Base-by-base conservation (phyloP, 2,113 vertebrate genomes). In the Dasyornis broadbenti region DNA sequence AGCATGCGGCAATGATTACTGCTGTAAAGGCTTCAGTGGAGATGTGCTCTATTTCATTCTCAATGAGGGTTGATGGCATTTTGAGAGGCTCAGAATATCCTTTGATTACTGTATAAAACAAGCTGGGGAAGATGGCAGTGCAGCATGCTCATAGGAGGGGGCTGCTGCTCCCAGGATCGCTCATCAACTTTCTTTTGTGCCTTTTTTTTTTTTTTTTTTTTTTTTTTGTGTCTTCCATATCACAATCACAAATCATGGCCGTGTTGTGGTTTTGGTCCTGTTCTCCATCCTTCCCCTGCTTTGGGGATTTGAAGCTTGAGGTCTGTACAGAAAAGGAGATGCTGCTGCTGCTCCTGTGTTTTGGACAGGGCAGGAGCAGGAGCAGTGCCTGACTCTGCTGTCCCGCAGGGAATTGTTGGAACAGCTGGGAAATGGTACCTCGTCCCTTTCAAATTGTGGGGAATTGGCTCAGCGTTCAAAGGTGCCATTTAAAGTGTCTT, bases 51-150 rank as follows among this genome's bases (percentile, higher is more conserved):
- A 77, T 98, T 98, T 98, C 95, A 86, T 96, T 96, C 94, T 98
- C 98, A 98, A 98, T 98, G 97, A 98, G 94, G 92, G 96, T 70
- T 98, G 96, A 98, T 98, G 97, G 97, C 97, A 94, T 97, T 98
- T 98, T 96, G 97, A 97, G 97, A 98, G 97, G 92, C 96, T 97
- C 94, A 97, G 97, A 98, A 98, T 98, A 97, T 97, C 98, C 95
- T 97, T 96, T 98, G 98, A 98, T 98, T 98, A 96, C 97, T 95
- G 91, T 73, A 59, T 83, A 96, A 93, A 97, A 73, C 42, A 76
- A 95, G 84, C 86, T 68, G 90, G 91, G 91, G 92, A 96, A 95
- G 96, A 96, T 87, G 86, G 89, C 65, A 87, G 42, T 94, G 92
- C 71, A 47, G 89, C 14, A 1, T 69, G 68, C 27, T 82, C 86